A percentile compares a stretch with the other conserved stretches of the same genome.
These are phyloP conservation scores for Craniophora ligustri DNA, from an alignment of 2,888 invertebrate species.

Conservation along the genomic window DNA sequence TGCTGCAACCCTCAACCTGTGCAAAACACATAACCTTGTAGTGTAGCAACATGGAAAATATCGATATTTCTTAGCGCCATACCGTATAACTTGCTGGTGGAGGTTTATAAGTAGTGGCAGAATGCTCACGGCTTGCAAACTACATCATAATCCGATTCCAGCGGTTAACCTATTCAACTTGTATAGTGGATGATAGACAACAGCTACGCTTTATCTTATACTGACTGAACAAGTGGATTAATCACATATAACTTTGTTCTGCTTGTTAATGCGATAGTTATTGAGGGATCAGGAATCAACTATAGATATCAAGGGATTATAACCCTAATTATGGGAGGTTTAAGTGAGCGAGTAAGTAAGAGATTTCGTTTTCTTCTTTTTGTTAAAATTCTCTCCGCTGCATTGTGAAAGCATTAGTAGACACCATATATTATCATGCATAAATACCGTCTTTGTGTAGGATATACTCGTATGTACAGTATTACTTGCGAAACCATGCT, in stretches of 20 bases:
- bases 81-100: constrained; percentile 20
- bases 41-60: not conserved
- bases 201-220: constrained; percentile 10
- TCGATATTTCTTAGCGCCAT: constrained; percentile 16
- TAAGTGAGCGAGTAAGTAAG: too few species aligned
- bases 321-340: too few species aligned
- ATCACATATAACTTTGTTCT: constrained; percentile 4
- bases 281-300: too few species aligned
- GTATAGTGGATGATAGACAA: constrained; percentile 3
- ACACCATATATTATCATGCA: too few species aligned
- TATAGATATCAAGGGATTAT: too few species aligned
- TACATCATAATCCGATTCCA: constrained; percentile 44
- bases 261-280: not conserved
- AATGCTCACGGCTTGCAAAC: constrained; percentile 20
- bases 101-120: constrained; percentile 28
- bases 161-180: constrained; percentile 27
- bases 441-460: too few species aligned
- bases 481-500: too few species aligned
- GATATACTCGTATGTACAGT: too few species aligned
- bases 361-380: too few species aligned
- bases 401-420: too few species aligned
- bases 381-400: too few species aligned
- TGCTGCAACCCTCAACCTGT: not conserved
- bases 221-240: constrained; percentile 4
- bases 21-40: not conserved